Percentiles rank a stretch among this genome's conserved stretches.
Evolutionary conservation across 2,797 vertebrate species (phyloP).

Genomic region (Microctenopoma steveboyesi): DNA sequence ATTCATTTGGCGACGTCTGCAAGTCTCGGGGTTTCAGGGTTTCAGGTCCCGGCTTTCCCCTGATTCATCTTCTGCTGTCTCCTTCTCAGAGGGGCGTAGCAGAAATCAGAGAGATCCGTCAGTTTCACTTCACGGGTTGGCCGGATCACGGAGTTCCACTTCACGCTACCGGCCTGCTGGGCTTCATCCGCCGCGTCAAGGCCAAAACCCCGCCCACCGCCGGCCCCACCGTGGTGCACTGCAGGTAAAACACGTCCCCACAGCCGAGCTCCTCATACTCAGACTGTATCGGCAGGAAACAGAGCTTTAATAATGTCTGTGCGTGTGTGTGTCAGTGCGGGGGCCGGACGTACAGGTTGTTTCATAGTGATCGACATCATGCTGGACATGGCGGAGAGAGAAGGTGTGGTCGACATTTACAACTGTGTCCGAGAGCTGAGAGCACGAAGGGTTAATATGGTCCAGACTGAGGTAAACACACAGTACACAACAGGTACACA

Average conservation of each 20-base stretch:
- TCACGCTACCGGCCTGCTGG: slow-evolving; percentile 95
- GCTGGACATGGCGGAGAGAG: slow-evolving; percentile 98
- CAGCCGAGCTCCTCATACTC: no score
- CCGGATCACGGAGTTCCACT: slow-evolving; percentile 98
- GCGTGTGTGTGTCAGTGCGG: slow-evolving; percentile 83
- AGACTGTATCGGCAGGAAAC: no score
- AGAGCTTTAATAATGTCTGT: no score
- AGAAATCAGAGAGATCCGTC: slow-evolving; percentile 97
- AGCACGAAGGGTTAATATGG: slow-evolving; percentile 98
- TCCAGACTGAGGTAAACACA: slow-evolving; percentile 90
- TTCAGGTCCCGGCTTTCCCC: no score
- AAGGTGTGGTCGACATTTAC: slow-evolving; percentile 98
- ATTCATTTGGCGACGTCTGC: no score
- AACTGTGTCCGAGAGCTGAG: slow-evolving; percentile 97
- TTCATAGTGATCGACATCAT: slow-evolving; percentile 99
- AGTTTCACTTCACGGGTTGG: slow-evolving; percentile 99
- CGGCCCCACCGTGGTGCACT: slow-evolving; percentile 94
- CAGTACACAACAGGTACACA: no score
- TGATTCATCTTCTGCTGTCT: slow-evolving; percentile 16
- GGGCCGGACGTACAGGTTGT: slow-evolving; percentile 95
- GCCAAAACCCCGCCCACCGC: slow-evolving; percentile 92
- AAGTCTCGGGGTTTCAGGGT: no score
- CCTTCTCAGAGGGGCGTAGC: slow-evolving; percentile 90
- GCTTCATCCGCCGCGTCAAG: slow-evolving; percentile 96
- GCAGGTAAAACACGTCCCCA: slow-evolving; percentile 68